Conservation (phyloP, 2,888 invertebrate genomes). For the Trachelus stipa region DNA sequence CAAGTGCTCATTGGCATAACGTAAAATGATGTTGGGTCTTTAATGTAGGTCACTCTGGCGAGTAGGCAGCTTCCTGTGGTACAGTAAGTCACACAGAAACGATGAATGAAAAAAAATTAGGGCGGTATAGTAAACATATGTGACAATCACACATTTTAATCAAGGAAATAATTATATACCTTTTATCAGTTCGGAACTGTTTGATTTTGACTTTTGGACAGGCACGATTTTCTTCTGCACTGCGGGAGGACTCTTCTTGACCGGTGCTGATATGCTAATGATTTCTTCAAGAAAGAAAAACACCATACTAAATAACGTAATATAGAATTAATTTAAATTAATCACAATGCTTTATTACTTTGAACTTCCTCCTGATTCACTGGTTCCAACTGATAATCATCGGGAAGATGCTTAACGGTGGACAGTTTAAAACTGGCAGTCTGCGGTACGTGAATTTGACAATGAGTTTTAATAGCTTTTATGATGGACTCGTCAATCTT, state of each 20-base stretch:
- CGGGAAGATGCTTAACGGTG: slow-evolving; percentile 59
- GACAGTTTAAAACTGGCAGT: slow-evolving; percentile 61
- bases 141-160: not conserved
- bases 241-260: not conserved
- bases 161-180: not conserved
- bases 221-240: not conserved
- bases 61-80: slow-evolving; percentile 16
- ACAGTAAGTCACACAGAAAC: not conserved
- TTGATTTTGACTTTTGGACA: not conserved
- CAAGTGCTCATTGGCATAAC: slow-evolving; percentile 64
- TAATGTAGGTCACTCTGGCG: slow-evolving; percentile 70
- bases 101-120: too few species aligned
- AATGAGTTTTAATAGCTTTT: slow-evolving; percentile 64
- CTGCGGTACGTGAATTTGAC: slow-evolving; percentile 65
- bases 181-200: not conserved
- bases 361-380: slow-evolving; percentile 36
- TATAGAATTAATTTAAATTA: not conserved
- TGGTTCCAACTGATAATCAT: slow-evolving; percentile 65
- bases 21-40: slow-evolving; percentile 73
- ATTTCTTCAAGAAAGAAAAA: not conserved
- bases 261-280: not conserved
- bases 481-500: slow-evolving; percentile 65
- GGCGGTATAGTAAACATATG: not conserved
- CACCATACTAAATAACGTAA: not conserved
- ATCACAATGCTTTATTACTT: not conserved